phyloP scores from a whole-genome alignment of 2,888 invertebrate genomes.

The Torymus tubicola region DNA sequence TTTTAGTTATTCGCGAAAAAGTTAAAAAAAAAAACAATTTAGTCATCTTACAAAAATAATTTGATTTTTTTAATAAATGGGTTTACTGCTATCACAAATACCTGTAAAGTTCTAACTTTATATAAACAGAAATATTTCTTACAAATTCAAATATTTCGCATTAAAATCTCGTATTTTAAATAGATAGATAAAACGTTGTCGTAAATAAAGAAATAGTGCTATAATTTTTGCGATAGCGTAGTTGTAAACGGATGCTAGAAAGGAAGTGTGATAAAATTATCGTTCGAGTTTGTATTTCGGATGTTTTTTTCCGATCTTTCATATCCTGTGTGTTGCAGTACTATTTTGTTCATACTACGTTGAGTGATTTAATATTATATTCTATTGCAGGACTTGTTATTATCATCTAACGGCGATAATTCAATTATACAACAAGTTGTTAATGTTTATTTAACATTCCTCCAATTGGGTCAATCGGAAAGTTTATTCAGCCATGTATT shows the following conservation, averaged over 20 bases:
- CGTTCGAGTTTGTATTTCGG: not conserved
- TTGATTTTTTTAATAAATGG: not conserved
- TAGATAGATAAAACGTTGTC: too few relatives aligned
- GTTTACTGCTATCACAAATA: not conserved
- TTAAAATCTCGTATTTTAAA: too few relatives aligned
- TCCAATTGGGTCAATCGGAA: conserved; percentile 94
- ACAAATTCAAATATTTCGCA: too few relatives aligned
- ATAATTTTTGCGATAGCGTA: too few relatives aligned
- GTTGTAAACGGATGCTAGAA: not conserved
- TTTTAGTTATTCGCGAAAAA: too few relatives aligned
- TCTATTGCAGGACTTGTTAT: conserved; percentile 73
- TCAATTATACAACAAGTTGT: conserved; percentile 89
- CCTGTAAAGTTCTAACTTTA: too few relatives aligned
- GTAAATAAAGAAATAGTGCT: too few relatives aligned
- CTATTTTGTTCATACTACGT: not conserved
- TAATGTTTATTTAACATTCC: conserved; percentile 89
- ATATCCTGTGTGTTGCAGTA: too few relatives aligned
- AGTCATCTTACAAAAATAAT: not conserved
- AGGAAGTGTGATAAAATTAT: not conserved
- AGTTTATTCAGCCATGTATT: conserved; percentile 93
- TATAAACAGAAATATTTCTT: too few relatives aligned
- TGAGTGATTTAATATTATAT: not conserved
- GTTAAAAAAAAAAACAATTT: not conserved
- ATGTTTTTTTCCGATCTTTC: not conserved
- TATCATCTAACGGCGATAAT: conserved; percentile 83